Percentiles rank a stretch among this genome's conserved stretches.
Evolutionary conservation across 2,113 vertebrate genomes (phyloP).

Genomic region (Python bivittatus): DNA sequence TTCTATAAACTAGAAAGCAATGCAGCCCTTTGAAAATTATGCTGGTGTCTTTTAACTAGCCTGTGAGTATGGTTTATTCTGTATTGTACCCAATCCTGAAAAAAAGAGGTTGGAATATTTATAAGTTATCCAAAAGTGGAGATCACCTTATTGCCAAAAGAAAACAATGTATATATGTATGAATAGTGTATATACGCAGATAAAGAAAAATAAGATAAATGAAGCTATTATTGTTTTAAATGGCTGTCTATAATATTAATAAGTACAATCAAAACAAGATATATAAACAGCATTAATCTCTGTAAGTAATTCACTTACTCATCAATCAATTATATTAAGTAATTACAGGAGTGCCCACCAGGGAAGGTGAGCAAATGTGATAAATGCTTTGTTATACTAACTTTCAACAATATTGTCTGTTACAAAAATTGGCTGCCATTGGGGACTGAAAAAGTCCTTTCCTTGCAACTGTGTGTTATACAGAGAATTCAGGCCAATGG

Average conservation of each 20-base stretch:
- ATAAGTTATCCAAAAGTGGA: slow-evolving; percentile 7
- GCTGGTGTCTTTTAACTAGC: slow-evolving; percentile 8
- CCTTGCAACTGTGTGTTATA: not conserved
- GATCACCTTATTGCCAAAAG: not conserved
- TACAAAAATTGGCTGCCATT: not conserved
- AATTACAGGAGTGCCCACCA: not conserved
- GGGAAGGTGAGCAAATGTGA: not conserved
- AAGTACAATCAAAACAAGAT: not conserved
- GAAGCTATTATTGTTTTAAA: slow-evolving; percentile 8
- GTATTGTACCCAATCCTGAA: not conserved
- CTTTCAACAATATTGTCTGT: not conserved
- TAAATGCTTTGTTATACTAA: not conserved
- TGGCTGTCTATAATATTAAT: not conserved
- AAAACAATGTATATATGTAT: slow-evolving; percentile 1
- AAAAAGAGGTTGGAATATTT: not conserved
- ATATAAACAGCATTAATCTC: not conserved
- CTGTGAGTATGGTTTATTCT: not conserved
- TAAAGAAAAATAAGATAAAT: slow-evolving; percentile 8
- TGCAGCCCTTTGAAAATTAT: slow-evolving; percentile 23
- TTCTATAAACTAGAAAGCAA: slow-evolving; percentile 46
- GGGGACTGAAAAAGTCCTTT: not conserved
- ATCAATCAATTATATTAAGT: not conserved
- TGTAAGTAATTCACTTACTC: not conserved
- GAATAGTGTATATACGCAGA: slow-evolving; percentile 15
- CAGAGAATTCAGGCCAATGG: not conserved